Evolutionary conservation across 1,140 invertebrate genomes (phyloP).

Genomic region (Drosophila murphyi): DNA sequence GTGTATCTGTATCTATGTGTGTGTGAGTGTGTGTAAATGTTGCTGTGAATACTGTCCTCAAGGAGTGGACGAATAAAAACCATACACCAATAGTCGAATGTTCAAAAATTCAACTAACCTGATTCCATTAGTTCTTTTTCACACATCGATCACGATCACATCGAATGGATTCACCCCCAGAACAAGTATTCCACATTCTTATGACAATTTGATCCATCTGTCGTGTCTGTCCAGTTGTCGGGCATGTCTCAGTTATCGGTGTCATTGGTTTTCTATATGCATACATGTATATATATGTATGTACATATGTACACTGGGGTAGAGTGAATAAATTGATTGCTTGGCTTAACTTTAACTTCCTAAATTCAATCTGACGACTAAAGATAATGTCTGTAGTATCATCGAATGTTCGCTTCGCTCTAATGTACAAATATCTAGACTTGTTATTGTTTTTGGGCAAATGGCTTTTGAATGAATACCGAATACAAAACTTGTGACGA

Average conservation of each 20-base stretch:
- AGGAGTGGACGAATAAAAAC: constrained; percentile 4
- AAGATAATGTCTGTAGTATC: too few species aligned
- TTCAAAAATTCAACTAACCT: constrained; percentile 38
- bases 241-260: not conserved
- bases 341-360: too few species aligned
- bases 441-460: not conserved
- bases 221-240: constrained; percentile 4
- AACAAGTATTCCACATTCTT: constrained; percentile 1
- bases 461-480: too few species aligned
- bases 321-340: too few species aligned
- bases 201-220: constrained; percentile 2
- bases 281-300: not conserved
- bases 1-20: not conserved
- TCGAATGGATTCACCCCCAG: constrained; percentile 12
- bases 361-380: too few species aligned
- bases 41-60: constrained; percentile 4
- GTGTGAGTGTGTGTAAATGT: constrained; percentile 12
- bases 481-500: too few species aligned
- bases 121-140: constrained; percentile 29
- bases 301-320: not conserved
- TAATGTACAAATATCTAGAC: not conserved
- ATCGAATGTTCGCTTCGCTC: not conserved
- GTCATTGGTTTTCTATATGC: not conserved
- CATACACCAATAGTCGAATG: constrained; percentile 33
- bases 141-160: constrained; percentile 16